Evolutionary conservation across 2,888 invertebrate genomes (phyloP), one percentile per base, ranked within the genome.

Genomic region (Merodon equestris): DNA sequence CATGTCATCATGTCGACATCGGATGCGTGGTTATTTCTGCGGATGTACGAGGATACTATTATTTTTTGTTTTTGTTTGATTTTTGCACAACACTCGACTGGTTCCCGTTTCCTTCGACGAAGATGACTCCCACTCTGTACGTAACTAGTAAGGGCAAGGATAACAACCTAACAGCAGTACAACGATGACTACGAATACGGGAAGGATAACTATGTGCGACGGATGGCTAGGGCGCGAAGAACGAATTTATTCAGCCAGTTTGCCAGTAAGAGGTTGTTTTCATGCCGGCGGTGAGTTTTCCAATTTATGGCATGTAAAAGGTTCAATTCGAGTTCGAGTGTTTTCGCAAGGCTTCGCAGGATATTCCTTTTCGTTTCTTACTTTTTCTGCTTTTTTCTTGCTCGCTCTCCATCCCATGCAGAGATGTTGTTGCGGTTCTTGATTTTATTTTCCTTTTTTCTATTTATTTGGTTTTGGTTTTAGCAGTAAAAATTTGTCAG

Each of bases 241-340:
- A 63, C 51, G 68, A 68, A 70, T 68, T 60, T 77, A 45, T 66
- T 72, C 51, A 42, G 19, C 40, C 19, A 60, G 2, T 27, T 27
- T 27, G 44, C 56, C 40, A 40, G 40, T n/a, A 27, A 67, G 36
- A 45, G 63, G 57, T 61, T 72, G 64, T 72, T 66, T 77, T 72
- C 56, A 57, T 68, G 77, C 67, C 73, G 61, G 67, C 48, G 77
- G 67, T 67, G 77, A 73, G 73, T 73, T 73, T 77, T 73, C 44
- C 77, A 77, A 77, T 73, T 77, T 77, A 77, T 77, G 57, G 57
- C 67, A 77, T 72, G 67, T 77, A 77, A 77, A 73, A 67, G 66
- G 72, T 72, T 77, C 77, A 73, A 68, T 73, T 77, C 67, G 67
- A 77, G 57, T 73, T 68, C 61, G 47, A 68, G 57, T 58, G 73